Conservation (phyloP, 1,140 invertebrate species). For the Mesaphorura yosii region DNA sequence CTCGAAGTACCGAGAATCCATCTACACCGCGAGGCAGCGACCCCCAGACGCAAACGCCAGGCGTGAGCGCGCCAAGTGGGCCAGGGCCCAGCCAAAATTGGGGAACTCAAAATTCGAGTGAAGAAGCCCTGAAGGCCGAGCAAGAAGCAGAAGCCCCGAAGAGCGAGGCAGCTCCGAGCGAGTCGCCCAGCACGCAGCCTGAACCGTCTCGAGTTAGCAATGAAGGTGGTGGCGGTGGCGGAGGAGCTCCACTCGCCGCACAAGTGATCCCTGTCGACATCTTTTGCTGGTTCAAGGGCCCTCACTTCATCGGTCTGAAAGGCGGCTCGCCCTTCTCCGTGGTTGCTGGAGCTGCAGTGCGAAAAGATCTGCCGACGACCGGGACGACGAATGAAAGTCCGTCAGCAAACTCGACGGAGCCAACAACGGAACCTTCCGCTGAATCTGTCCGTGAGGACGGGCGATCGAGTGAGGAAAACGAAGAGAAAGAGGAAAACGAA, state of each 20-base stretch:
- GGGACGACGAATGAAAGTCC: conserved; percentile 12
- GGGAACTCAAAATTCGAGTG: too few species aligned
- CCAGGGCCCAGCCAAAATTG: too few species aligned
- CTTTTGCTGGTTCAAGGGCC: conserved; percentile 42
- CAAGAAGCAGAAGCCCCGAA: too few species aligned
- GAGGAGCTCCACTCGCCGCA: conserved; percentile 42
- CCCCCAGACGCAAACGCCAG: conserved; percentile 28
- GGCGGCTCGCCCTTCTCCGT: conserved; percentile 54
- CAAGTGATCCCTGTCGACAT: conserved; percentile 39
- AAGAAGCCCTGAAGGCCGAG: too few species aligned
- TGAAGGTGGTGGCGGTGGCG: too few species aligned
- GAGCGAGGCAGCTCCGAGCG: too few species aligned
- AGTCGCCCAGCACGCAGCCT: conserved; percentile 1
- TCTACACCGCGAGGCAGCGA: conserved; percentile 28
- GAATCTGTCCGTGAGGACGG: background rate
- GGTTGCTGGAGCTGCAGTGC: conserved; percentile 17
- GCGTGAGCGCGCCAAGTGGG: conserved; percentile 32
- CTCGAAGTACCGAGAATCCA: conserved; percentile 30
- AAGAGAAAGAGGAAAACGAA: too few species aligned
- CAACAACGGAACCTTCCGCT: background rate
- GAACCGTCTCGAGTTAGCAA: conserved; percentile 40
- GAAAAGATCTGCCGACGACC: conserved; percentile 30
- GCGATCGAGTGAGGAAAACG: too few species aligned
- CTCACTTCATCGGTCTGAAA: conserved; percentile 51
- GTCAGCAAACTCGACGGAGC: background rate